Evolutionary conservation across 2,888 invertebrate species (phyloP).

Genomic region (Tiliacea aurago): DNA sequence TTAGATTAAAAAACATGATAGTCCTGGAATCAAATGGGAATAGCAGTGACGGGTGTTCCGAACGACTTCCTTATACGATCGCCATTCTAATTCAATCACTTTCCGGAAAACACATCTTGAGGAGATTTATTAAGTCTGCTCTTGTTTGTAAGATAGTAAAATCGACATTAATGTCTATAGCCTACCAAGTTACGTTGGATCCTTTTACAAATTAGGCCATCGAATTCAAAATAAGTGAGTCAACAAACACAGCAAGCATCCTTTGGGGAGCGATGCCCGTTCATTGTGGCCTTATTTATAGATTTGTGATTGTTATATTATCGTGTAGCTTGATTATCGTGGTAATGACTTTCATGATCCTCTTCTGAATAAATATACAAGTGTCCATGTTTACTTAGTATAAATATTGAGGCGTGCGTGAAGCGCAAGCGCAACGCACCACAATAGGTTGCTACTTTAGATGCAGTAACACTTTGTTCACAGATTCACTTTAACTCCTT

Average conservation of each 20-base stretch:
- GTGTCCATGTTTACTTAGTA: slow-evolving; percentile 30
- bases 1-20: slow-evolving; percentile 65
- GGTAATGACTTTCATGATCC: slow-evolving; percentile 62
- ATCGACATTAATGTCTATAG: slow-evolving; percentile 77
- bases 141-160: slow-evolving; percentile 81
- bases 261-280: slow-evolving; percentile 82
- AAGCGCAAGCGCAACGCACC: slow-evolving; percentile 20
- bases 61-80: slow-evolving; percentile 80
- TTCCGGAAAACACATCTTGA: slow-evolving; percentile 80
- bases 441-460: slow-evolving; percentile 14
- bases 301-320: slow-evolving; percentile 64
- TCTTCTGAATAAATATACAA: slow-evolving; percentile 62
- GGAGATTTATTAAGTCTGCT: slow-evolving; percentile 83
- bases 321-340: slow-evolving; percentile 57
- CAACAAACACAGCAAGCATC: slow-evolving; percentile 85
- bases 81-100: slow-evolving; percentile 78
- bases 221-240: slow-evolving; percentile 79
- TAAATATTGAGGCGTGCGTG: slow-evolving; percentile 38
- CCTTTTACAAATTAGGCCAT: slow-evolving; percentile 78
- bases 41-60: slow-evolving; percentile 77
- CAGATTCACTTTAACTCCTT: background rate
- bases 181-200: slow-evolving; percentile 80
- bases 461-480: background rate
- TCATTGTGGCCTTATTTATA: slow-evolving; percentile 69
- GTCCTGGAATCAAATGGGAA: slow-evolving; percentile 69